Evolutionary conservation across 2,888 invertebrate species (phyloP).

Genomic region (Drosophila atroscutellata): DNA sequence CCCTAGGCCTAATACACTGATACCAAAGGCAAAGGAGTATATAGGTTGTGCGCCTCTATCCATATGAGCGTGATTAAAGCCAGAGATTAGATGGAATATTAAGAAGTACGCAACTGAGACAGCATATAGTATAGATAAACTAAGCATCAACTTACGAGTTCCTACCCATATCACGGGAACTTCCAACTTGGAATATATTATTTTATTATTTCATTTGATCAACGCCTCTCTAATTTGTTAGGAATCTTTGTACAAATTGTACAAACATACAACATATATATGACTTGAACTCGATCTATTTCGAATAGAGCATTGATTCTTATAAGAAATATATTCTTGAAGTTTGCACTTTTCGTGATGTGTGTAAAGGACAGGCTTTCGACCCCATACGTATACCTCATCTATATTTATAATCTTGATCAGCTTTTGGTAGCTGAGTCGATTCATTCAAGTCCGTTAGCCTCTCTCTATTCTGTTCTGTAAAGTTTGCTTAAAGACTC

Average conservation of each 20-base stretch:
- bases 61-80: neutral
- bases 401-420: neutral
- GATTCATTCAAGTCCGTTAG: neutral
- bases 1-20: rapidly evolving
- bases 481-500: neutral
- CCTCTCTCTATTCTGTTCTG: neutral
- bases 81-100: neutral
- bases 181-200: neutral
- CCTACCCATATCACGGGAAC: neutral
- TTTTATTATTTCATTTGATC: neutral
- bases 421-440: neutral
- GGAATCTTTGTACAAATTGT: neutral
- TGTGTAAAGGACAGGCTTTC: neutral
- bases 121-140: neutral
- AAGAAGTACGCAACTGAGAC: neutral
- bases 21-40: neutral
- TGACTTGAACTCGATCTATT: neutral
- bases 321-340: neutral
- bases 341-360: neutral
- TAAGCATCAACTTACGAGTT: too few relatives aligned
- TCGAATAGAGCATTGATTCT: neutral
- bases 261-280: neutral
- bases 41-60: neutral
- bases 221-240: neutral
- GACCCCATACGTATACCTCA: neutral